Evolutionary conservation across 2,797 vertebrate genomes (phyloP), one percentile per base, ranked within the genome.

Genomic region (Hydrophis major): DNA sequence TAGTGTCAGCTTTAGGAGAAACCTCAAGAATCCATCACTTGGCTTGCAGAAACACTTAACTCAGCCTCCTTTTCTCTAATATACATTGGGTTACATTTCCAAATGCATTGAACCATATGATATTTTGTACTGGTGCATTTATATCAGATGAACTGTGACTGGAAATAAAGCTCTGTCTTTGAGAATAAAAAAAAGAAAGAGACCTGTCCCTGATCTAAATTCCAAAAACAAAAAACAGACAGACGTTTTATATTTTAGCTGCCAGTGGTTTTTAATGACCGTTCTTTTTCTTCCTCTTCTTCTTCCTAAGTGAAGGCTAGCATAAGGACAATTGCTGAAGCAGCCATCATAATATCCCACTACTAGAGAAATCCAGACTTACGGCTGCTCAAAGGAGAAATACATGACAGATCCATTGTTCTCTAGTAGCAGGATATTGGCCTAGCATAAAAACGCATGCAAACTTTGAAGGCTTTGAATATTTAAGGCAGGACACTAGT

Each of bases 351-450:
- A 96, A 97, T 96, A 97, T 96, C 96, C 96, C 95, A 96, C 94
- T 93, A 97, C 96, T 97, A 96, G 95, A 95, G 95, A 96, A 97
- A 97, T 97, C 97, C 95, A 97, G 95, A 96, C 97, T 97, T 97
- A 96, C 13, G 96, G 96, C 97, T 97, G 96, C 97, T 97, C 95
- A 96, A 95, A 97, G 95, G 96, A 97, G 97, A 97, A 96, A 97
- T 97, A 97, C 97, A 98, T 98, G 98, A 98, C 98, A 98, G 98
- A 97, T 98, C 97, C 95, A 98, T 98, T 98, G 98, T 98, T 98
- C 98, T 96, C 95, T 96, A 97, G 96, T 97, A 98, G 97, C 98
- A 97, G 97, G 98, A 97, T 97, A 98, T 97, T 98, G 98, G 97
- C 97, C 97, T 97, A 97, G 95, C 95, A 97, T 97, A 97, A 97